Evolutionary conservation across 2,888 invertebrate species (phyloP).

Genomic region (Drosophila kanekoi): DNA sequence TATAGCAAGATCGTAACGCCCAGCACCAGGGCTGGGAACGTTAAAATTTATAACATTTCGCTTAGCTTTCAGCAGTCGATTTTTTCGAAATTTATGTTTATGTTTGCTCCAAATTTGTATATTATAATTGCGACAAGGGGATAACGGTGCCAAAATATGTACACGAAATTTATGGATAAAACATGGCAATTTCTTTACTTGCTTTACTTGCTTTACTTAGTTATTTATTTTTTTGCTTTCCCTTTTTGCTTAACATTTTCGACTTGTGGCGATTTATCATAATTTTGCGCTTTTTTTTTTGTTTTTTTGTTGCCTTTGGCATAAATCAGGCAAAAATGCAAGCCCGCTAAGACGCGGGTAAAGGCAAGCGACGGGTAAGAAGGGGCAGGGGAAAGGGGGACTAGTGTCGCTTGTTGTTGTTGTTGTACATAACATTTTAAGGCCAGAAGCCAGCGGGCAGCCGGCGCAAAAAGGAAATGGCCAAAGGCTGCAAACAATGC

Average conservation of each 20-base stretch:
- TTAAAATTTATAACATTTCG: slow-evolving; percentile 30
- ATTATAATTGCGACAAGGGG: slow-evolving; percentile 75
- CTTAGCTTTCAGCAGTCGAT: slow-evolving; percentile 22
- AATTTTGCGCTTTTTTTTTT: too few species aligned
- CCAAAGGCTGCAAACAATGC: slow-evolving; percentile 40
- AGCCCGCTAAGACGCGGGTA: slow-evolving; percentile 14
- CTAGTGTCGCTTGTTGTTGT: slow-evolving; percentile 22
- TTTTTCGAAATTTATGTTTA: slow-evolving; percentile 60
- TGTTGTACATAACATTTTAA: slow-evolving; percentile 50
- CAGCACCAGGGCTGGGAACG: slow-evolving; percentile 1
- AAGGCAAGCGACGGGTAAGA: not conserved
- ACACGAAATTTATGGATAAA: slow-evolving; percentile 68
- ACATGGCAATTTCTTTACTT: slow-evolving; percentile 63
- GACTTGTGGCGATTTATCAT: slow-evolving; percentile 75
- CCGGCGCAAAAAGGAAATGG: not conserved
- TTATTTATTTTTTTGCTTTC: slow-evolving; percentile 20
- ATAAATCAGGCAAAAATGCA: slow-evolving; percentile 68
- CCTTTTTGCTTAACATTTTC: slow-evolving; percentile 53
- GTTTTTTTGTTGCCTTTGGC: slow-evolving; percentile 61
- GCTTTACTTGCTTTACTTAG: slow-evolving; percentile 21
- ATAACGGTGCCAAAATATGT: slow-evolving; percentile 63
- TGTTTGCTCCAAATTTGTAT: slow-evolving; percentile 64
- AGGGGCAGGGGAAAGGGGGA: too few species aligned
- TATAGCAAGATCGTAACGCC: slow-evolving; percentile 2
- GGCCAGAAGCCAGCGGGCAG: not conserved